Evolutionary conservation across 92 coral and sea anemone genomes (phyloP), one percentile per base, ranked within the genome.

Genomic region (Metridium senile): DNA sequence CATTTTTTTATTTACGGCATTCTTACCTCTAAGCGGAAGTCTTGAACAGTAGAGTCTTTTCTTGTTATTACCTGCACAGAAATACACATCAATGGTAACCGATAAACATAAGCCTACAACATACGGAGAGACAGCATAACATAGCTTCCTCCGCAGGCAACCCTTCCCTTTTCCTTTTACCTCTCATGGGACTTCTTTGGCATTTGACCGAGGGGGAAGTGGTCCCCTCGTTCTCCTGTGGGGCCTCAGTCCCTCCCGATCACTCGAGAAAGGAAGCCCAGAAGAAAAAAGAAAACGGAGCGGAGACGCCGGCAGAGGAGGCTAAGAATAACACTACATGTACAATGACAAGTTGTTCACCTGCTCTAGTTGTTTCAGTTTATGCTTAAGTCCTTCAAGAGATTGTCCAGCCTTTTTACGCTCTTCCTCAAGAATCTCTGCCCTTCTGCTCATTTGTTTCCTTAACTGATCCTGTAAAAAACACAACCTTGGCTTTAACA

Each of bases 41-140:
- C 86, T 68, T 90, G 82, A 34, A 81, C 82, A 20, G 79, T 85
- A 17, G 89, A 66, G 71, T 90, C 96, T 70, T 84, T 90, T 53
- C 96, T 77, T 25, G 92, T 69, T n/a, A 90, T 90, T n/a, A 90
- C 91, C 94, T 90, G n/a, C n/a, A n/a, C n/a, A n/a, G n/a, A 25
- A 33, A 8, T 29, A 29, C 56, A 61, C n/a, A n/a, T n/a, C n/a
- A n/a, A n/a, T 39, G 49, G 13, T 19, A 39, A 6, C 67, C 70
- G 0, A 17, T 9, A 39, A 6, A 39, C 49, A 39, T 13, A 39
- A 39, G 49, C 6, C 49, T 4, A 39, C 6, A 13, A 4, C 49
- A 39, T 4, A 39, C 49, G n/a, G n/a, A n/a, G n/a, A n/a, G n/a
- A n/a, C n/a, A n/a, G n/a, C n/a, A n/a, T n/a, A n/a, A n/a, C n/a